Percentiles rank a stretch among this genome's conserved stretches.
Conservation (phyloP, 2,113 vertebrate species). For the Corythornis madagascariensis region DNA sequence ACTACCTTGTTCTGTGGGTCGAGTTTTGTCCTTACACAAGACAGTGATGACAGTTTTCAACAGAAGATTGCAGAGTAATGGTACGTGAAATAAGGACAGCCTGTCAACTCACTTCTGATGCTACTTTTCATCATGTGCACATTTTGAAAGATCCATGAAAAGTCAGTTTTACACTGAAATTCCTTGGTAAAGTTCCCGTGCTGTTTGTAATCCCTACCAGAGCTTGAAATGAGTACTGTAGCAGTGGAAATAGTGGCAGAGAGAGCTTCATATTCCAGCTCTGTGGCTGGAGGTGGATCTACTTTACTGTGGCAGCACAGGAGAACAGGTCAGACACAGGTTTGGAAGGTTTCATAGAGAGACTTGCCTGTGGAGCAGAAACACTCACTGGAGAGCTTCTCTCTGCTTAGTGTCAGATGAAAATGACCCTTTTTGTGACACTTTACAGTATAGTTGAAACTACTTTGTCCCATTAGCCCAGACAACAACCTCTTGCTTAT, state of each 20-base stretch:
- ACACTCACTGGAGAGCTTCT: neutral
- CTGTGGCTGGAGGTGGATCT: neutral
- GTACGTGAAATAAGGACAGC: neutral
- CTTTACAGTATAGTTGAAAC: neutral
- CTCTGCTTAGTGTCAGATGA: neutral
- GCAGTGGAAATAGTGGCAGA: neutral
- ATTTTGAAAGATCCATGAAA: neutral
- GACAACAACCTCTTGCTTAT: neutral
- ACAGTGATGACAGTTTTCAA: neutral
- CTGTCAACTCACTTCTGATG: neutral
- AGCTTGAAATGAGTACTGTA: neutral
- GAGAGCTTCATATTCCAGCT: neutral
- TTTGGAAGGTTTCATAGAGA: neutral
- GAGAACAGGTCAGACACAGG: neutral
- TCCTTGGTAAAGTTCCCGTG: neutral
- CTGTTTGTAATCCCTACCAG: neutral
- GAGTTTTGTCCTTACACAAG: neutral
- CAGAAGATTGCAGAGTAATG: neutral
- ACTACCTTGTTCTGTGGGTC: neutral
- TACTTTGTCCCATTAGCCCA: neutral
- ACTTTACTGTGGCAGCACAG: neutral
- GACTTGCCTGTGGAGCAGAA: neutral
- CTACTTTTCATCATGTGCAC: neutral
- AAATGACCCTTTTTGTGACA: neutral
- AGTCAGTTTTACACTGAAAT: neutral